These are phyloP conservation scores for Argyresthia albistria DNA, from an alignment of 2,888 invertebrate genomes.

Conservation along the genomic window DNA sequence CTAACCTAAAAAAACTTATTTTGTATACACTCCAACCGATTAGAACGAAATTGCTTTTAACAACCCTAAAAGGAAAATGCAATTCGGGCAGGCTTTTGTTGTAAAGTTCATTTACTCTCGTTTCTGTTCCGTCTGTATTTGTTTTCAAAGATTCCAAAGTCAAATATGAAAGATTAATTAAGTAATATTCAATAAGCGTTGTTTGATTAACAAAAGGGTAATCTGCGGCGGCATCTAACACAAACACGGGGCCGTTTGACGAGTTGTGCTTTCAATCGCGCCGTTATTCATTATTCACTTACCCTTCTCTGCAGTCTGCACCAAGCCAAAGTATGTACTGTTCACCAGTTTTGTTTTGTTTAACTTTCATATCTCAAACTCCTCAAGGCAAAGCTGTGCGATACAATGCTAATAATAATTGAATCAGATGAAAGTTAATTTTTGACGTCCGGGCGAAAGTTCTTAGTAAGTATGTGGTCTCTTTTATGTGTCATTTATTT, in stretches of 20 bases:
- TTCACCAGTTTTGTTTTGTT: conserved; percentile 60
- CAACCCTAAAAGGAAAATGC: not conserved
- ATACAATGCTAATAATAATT: conserved; percentile 48
- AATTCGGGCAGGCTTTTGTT: not conserved
- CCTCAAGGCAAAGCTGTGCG: conserved; percentile 38
- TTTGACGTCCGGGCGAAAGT: conserved; percentile 32
- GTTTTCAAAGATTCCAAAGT: conserved; percentile 30
- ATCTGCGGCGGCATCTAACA: conserved; percentile 69
- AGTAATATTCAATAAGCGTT: conserved; percentile 65
- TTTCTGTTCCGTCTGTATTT: not conserved
- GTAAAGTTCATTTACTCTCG: not conserved
- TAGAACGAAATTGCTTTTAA: not conserved
- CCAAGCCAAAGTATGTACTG: conserved; percentile 38
- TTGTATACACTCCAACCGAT: not conserved
- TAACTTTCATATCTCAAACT: conserved; percentile 63
- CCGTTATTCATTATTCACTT: conserved; percentile 67
- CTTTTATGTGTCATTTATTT: not conserved
- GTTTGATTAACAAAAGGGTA: conserved; percentile 68
- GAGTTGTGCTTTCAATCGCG: conserved; percentile 60
- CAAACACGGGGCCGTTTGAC: conserved; percentile 57
- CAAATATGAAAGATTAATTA: conserved; percentile 64
- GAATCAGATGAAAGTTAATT: conserved; percentile 42
- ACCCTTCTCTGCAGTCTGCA: conserved; percentile 24
- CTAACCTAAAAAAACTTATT: not conserved
- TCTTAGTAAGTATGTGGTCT: conserved; percentile 15